phyloP scores from a whole-genome alignment of 2,797 vertebrate species.

The Onychomys arenicola region DNA sequence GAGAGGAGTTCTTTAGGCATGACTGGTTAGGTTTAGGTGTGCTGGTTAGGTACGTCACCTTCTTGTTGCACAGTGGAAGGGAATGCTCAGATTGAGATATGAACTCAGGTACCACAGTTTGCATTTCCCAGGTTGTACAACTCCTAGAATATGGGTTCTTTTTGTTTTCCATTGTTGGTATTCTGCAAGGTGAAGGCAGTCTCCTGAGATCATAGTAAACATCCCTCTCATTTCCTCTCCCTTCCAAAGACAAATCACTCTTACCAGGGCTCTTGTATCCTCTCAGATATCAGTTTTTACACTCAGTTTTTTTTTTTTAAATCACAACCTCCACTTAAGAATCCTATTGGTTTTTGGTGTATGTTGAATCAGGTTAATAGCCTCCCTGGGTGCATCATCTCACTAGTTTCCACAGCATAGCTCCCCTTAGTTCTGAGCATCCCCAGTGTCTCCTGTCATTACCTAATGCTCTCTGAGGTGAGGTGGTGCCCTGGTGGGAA shows the following conservation, averaged over 20 bases:
- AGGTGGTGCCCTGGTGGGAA: no score
- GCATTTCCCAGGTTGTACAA: background rate
- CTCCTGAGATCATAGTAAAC: no score
- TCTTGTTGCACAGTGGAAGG: background rate
- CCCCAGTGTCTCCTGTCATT: no score
- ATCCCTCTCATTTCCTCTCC: no score
- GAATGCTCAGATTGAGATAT: background rate
- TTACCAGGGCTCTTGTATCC: background rate
- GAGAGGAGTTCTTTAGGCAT: no score
- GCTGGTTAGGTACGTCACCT: background rate
- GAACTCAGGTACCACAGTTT: background rate
- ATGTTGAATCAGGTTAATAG: background rate
- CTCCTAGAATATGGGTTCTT: background rate
- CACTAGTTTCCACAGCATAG: background rate
- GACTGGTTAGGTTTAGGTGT: no score
- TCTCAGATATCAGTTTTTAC: background rate
- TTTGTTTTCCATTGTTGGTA: background rate
- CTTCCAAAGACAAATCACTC: background rate
- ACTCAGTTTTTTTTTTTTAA: background rate
- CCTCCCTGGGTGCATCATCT: background rate
- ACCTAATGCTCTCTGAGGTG: no score
- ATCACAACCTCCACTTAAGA: background rate
- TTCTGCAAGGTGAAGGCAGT: no score
- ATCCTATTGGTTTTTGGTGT: background rate
- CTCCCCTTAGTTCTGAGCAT: background rate